Percentiles rank a stretch among this genome's conserved stretches.
phyloP scores from a whole-genome alignment of 2,113 vertebrate genomes.

The Python bivittatus region DNA sequence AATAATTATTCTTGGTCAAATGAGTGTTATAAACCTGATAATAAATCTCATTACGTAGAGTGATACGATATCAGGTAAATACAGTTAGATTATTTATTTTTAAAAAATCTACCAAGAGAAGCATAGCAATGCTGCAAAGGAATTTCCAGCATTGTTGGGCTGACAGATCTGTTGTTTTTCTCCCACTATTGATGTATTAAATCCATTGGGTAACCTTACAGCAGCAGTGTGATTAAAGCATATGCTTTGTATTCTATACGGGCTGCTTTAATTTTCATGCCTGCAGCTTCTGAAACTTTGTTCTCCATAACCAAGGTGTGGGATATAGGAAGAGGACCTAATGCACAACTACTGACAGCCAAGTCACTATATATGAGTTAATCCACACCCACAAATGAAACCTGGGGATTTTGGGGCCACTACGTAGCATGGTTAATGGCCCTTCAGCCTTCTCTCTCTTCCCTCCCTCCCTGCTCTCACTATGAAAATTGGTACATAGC shows the following conservation, averaged over 20 bases:
- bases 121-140: neutral
- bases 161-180: neutral
- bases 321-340: constrained; percentile 52
- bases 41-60: no score
- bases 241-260: constrained; percentile 33
- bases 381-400: constrained; percentile 40
- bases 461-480: neutral
- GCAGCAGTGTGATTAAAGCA: constrained; percentile 39
- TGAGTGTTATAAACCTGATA: no score
- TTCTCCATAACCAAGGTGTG: constrained; percentile 45
- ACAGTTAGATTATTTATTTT: no score
- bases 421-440: neutral
- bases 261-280: constrained; percentile 47
- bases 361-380: constrained; percentile 45
- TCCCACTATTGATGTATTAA: constrained; percentile 9
- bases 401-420: constrained; percentile 20
- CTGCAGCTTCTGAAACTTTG: constrained; percentile 43
- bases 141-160: neutral
- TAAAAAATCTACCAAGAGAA: neutral
- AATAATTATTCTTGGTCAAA: no score
- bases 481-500: neutral
- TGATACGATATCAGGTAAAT: no score
- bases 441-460: neutral
- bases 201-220: constrained; percentile 10
- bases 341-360: neutral